Evolutionary conservation across 1,140 invertebrate genomes (phyloP).

Genomic region (Diuraphis noxia): DNA sequence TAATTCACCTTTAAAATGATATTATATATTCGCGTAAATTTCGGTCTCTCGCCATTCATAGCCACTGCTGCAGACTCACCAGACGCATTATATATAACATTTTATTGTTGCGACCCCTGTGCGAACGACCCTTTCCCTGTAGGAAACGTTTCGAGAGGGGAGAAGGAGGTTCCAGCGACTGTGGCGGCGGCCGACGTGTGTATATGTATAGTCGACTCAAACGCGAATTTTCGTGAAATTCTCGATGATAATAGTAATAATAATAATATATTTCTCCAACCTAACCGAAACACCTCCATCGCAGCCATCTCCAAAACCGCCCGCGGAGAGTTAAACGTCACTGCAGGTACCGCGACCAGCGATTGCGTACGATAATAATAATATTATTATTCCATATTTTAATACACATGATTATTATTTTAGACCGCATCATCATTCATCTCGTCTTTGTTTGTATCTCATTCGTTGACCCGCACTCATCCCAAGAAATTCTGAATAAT

Average conservation of each 20-base stretch:
- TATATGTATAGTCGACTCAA: not conserved
- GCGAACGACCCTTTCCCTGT: conserved; percentile 16
- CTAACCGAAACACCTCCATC: not conserved
- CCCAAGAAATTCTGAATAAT: too few relatives aligned
- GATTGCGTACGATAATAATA: not conserved
- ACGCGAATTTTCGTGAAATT: not conserved
- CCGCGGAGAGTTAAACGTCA: not conserved
- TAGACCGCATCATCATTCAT: too few relatives aligned
- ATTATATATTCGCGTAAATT: not conserved
- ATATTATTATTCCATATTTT: too few relatives aligned
- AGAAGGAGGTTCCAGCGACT: not conserved
- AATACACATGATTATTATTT: too few relatives aligned
- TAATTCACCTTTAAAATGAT: not conserved
- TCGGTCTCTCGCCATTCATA: not conserved
- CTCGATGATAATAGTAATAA: not conserved
- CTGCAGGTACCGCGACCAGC: too few relatives aligned
- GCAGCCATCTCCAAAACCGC: not conserved
- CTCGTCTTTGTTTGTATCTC: too few relatives aligned
- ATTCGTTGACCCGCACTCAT: too few relatives aligned
- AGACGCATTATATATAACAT: not conserved
- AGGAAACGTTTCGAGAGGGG: not conserved
- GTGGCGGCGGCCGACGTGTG: not conserved
- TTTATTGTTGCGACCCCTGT: not conserved
- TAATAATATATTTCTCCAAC: not conserved
- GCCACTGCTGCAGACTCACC: not conserved